Evolutionary conservation across 1,140 invertebrate species (phyloP), one percentile per base, ranked within the genome.

Genomic region (Gonatopus flavifemur): DNA sequence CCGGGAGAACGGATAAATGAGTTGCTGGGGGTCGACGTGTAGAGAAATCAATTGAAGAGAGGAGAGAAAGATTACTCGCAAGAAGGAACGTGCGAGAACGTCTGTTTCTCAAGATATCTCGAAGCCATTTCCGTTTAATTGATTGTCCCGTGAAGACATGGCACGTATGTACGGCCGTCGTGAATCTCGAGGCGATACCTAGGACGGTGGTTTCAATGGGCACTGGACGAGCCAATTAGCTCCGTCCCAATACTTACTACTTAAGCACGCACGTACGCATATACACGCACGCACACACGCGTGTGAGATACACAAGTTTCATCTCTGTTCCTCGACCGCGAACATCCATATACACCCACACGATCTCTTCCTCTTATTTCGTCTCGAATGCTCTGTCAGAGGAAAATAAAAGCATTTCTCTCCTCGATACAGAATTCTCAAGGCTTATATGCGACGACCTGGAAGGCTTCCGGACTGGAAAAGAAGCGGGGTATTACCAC

Each of bases 41-140:
- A 18, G n/a, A 16, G 10, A 10, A 33, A 5, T 12, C 25, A 10
- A 2, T 25, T 20, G 21, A 20, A 10, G 37, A 3, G 38, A 28
- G 18, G 30, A 7, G 19, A 42, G 30, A 52, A 37, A 16, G 40
- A 21, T 32, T 54, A 50, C 49, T 45, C 38, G 28, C 57, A 47
- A 41, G 37, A 40, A 32, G 37, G 24, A 48, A 61, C 58, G 59
- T 53, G 59, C 58, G 59, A 62, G 59, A 62, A 62, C 59, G 59
- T 61, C 58, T 62, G 65, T 64, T 69, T 64, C 52, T 57, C 52
- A 31, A 57, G 65, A 65, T 67, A 67, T 71, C 67, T 71, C 66
- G 24, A 47, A 57, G 63, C 64, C 66, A 66, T 70, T 69, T 68
- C 59, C 60, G 55, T 70, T 69, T 69, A 72, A 70, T 72, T 70